Percentiles rank a stretch among this genome's conserved stretches.
Evolutionary conservation across 1,140 invertebrate genomes (phyloP).

Genomic region (Saxidomus purpurata): DNA sequence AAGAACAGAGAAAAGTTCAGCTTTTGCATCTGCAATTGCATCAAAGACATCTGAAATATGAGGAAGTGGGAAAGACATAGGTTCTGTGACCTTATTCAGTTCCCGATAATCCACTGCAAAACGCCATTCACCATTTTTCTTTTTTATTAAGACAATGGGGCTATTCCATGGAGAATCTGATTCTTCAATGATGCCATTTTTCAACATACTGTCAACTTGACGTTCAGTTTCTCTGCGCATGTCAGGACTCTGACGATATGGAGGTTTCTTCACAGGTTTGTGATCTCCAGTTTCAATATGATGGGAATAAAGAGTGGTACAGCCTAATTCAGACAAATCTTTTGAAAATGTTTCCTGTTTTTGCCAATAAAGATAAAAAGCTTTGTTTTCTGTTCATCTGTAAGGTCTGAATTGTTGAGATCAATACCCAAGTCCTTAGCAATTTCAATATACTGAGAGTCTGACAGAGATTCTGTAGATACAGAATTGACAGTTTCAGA

Average conservation of each 20-base stretch:
- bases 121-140: conserved; percentile 46
- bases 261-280: conserved; percentile 20
- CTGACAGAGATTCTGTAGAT: no score
- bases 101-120: conserved; percentile 71
- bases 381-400: neutral
- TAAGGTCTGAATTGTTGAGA: neutral
- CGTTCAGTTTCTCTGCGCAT: conserved; percentile 29
- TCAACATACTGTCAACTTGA: conserved; percentile 41
- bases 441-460: neutral
- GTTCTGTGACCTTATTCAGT: conserved; percentile 58
- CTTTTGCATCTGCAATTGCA: conserved; percentile 12
- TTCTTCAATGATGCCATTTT: conserved; percentile 28
- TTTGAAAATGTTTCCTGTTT: conserved; percentile 52
- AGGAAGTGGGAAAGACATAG: conserved; percentile 32
- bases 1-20: conserved; percentile 30
- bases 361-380: conserved; percentile 33
- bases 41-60: conserved; percentile 39
- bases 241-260: neutral
- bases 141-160: conserved; percentile 64
- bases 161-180: conserved; percentile 27
- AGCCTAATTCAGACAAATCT: conserved; percentile 52
- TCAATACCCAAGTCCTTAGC: conserved; percentile 5
- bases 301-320: conserved; percentile 38
- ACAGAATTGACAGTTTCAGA: no score
- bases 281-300: conserved; percentile 38